Evolutionary conservation across 2,797 vertebrate species (phyloP).

Genomic region (Crenuchus spilurus): DNA sequence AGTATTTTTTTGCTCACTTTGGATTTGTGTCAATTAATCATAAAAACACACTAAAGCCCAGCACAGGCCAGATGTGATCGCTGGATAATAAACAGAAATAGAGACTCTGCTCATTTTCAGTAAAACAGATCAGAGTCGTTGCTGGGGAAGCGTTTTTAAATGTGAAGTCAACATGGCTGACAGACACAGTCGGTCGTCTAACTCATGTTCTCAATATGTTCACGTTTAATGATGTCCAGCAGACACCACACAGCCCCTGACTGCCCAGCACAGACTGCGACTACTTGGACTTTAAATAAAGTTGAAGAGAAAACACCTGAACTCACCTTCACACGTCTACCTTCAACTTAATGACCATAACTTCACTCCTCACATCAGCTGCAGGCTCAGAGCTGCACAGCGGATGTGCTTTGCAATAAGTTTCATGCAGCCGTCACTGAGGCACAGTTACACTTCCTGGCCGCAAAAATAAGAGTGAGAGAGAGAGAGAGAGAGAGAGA

Average conservation of each 20-base stretch:
- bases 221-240: background rate
- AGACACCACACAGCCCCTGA: background rate
- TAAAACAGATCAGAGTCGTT: background rate
- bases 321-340: conserved; percentile 37
- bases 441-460: conserved; percentile 73
- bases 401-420: conserved; percentile 61
- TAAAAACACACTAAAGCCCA: no score
- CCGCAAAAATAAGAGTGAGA: conserved; percentile 57
- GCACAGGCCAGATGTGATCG: no score
- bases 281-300: background rate
- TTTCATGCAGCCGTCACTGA: conserved; percentile 61
- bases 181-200: background rate
- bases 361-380: conserved; percentile 6
- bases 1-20: no score
- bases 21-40: no score
- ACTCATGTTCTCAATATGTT: background rate
- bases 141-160: background rate
- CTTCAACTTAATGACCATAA: conserved; percentile 22
- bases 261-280: background rate
- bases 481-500: conserved; percentile 27
- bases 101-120: no score
- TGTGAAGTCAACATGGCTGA: background rate
- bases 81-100: no score
- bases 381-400: conserved; percentile 13
- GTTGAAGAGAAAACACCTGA: background rate